Percentiles rank a stretch among this genome's conserved stretches.
phyloP scores from a whole-genome alignment of 2,888 invertebrate genomes.

The Diaperis boleti region DNA sequence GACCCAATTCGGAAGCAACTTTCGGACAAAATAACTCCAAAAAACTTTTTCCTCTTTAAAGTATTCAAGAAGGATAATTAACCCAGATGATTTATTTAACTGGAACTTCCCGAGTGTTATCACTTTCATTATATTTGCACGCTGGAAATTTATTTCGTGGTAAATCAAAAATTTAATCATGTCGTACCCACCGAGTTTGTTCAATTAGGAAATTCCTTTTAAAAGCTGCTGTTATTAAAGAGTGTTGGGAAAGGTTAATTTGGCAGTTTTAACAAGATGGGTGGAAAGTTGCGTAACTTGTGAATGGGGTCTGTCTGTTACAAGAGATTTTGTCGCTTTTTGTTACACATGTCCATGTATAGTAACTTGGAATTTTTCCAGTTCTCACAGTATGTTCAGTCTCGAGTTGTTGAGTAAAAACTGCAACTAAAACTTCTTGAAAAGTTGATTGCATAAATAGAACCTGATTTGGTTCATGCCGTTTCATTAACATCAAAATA shows the following conservation, averaged over 20 bases:
- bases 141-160: constrained; percentile 15
- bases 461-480: too few relatives aligned
- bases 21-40: constrained; percentile 23
- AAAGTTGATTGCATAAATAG: too few relatives aligned
- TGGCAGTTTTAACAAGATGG: neutral
- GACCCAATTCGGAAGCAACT: constrained; percentile 29
- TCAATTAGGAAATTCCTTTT: constrained; percentile 5
- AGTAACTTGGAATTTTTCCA: too few relatives aligned
- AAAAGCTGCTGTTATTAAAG: neutral
- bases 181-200: neutral
- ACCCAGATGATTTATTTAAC: constrained; percentile 33
- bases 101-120: constrained; percentile 17
- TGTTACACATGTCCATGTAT: too few relatives aligned
- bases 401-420: too few relatives aligned
- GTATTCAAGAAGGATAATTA: constrained; percentile 35
- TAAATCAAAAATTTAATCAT: constrained; percentile 22
- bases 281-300: too few relatives aligned
- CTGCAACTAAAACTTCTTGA: too few relatives aligned
- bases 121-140: constrained; percentile 28
- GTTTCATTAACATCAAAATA: too few relatives aligned
- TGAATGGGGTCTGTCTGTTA: too few relatives aligned
- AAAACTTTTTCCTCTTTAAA: constrained; percentile 26
- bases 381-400: too few relatives aligned
- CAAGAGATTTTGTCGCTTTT: too few relatives aligned
- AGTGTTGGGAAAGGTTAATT: neutral